Evolutionary conservation across 2,113 vertebrate genomes (phyloP), one percentile per base, ranked within the genome.

Genomic region (Anas platyrhynchos): DNA sequence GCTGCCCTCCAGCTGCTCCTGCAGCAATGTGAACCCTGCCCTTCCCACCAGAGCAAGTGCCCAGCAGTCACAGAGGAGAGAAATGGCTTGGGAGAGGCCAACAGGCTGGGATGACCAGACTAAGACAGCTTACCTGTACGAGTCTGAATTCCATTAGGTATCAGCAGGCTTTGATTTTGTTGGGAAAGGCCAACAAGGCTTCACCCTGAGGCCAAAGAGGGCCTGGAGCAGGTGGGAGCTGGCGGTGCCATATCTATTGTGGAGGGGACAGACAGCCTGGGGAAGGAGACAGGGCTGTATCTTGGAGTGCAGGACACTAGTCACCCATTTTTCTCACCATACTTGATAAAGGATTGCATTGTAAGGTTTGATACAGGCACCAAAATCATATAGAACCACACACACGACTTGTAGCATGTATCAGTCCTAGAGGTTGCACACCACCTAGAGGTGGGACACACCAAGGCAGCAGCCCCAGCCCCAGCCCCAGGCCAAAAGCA

Each of bases 31-130:
- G 25, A 84, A 93, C 41, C 41, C 41, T 41, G 55, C 3, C 18
- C 7, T 27, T 66, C 7, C 13, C 11, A 54, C 7, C 18, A 1
- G 2, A 83, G 20, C 13, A 2, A 1, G 34, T 20, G 26, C 32
- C 67, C 68, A 62, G 7, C 36, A 68, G 41, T 23, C 38, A n/a
- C 79, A 74, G 12, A 14, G 26, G 54, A 68, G 58, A 83, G 83
- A 80, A 86, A 34, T 27, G 26, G 55, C 58, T 87, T 43, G 56
- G 34, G 21, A 76, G 32, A 68, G 1, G 78, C 7, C 38, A 72
- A 10, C 7, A 66, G 21, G 2, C 16, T 63, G 11, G 17, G 14
- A 18, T 31, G 36, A 59, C 16, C 26, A 52, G n/a, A 1, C 0
- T 32, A 72, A 88, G 9, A 9, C 27, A 83, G 61, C 56, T 75